Evolutionary conservation across 2,888 invertebrate genomes (phyloP).

Genomic region (Diabrotica balteata): DNA sequence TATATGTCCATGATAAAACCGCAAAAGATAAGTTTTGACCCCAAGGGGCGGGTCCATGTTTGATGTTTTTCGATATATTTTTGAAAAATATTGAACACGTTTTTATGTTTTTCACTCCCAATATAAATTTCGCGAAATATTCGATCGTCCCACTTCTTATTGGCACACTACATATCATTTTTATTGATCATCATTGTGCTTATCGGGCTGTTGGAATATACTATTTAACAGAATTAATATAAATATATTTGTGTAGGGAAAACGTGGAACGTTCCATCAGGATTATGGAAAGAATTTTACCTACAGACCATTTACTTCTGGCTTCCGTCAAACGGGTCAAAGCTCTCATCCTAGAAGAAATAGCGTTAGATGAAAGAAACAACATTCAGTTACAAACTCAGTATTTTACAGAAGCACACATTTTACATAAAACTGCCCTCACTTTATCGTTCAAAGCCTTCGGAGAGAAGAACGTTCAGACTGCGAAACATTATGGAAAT

Average conservation of each 20-base stretch:
- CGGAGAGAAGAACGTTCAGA: slow-evolving; percentile 93
- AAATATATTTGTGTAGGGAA: slow-evolving; percentile 62
- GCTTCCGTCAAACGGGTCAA: slow-evolving; percentile 91
- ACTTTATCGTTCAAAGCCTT: slow-evolving; percentile 81
- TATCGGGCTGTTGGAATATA: no score
- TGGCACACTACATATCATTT: no score
- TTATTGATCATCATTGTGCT: no score
- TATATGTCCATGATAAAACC: no score
- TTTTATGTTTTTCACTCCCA: no score
- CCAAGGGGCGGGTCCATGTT: no score
- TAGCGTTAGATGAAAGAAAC: slow-evolving; percentile 80
- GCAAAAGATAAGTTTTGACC: no score
- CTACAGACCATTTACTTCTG: slow-evolving; percentile 82
- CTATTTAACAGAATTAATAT: no score
- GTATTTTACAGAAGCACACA: slow-evolving; percentile 80
- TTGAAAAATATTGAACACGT: no score
- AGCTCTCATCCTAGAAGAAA: slow-evolving; percentile 91
- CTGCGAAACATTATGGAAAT: slow-evolving; percentile 96
- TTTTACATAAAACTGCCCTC: slow-evolving; percentile 83
- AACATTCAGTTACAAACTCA: slow-evolving; percentile 53
- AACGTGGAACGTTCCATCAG: slow-evolving; percentile 84
- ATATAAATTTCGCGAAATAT: no score
- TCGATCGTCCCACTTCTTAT: no score
- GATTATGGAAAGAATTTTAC: slow-evolving; percentile 82
- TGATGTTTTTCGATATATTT: no score